Percentiles rank a stretch among this genome's conserved stretches.
These are phyloP conservation scores for Hermaeophaga mercurialis DNA, from an alignment of 2,888 invertebrate genomes.

Conservation along the genomic window DNA sequence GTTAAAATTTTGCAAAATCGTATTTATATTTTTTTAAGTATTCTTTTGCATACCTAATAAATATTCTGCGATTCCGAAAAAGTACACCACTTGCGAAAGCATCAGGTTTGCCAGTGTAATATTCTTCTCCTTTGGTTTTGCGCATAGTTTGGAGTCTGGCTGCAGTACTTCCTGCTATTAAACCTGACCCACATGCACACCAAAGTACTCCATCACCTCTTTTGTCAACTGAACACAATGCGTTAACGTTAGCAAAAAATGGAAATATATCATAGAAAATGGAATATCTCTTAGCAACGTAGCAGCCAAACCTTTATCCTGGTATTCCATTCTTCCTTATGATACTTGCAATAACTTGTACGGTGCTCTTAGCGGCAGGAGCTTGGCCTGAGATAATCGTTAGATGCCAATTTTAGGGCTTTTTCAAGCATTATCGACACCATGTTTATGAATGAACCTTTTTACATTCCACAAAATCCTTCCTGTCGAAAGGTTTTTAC, in stretches of 20 bases:
- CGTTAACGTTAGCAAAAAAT: slow-evolving; percentile 90
- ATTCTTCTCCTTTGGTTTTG: slow-evolving; percentile 81
- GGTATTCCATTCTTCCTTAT: slow-evolving; percentile 82
- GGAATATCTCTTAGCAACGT: slow-evolving; percentile 91
- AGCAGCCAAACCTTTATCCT: slow-evolving; percentile 88
- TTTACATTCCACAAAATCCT: slow-evolving; percentile 97
- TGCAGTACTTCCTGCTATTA: slow-evolving; percentile 83
- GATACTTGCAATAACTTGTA: slow-evolving; percentile 74
- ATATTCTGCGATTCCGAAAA: slow-evolving; percentile 90
- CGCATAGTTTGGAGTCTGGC: slow-evolving; percentile 92
- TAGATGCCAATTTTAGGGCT: slow-evolving; percentile 96
- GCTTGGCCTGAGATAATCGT: too few relatives aligned
- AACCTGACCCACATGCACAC: slow-evolving; percentile 92
- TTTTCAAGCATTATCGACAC: slow-evolving; percentile 98
- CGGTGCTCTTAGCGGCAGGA: too few relatives aligned
- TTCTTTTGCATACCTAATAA: slow-evolving; percentile 60
- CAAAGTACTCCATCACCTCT: slow-evolving; percentile 80
- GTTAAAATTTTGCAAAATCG: too few relatives aligned
- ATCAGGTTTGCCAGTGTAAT: slow-evolving; percentile 84
- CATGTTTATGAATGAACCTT: slow-evolving; percentile 95
- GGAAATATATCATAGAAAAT: slow-evolving; percentile 96
- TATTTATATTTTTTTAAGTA: too few relatives aligned
- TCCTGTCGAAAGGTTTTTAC: slow-evolving; percentile 89
- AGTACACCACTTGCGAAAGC: slow-evolving; percentile 95
- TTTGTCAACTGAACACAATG: slow-evolving; percentile 81